phyloP scores from a whole-genome alignment of 2,797 vertebrate genomes.

The Crenichthys baileyi region DNA sequence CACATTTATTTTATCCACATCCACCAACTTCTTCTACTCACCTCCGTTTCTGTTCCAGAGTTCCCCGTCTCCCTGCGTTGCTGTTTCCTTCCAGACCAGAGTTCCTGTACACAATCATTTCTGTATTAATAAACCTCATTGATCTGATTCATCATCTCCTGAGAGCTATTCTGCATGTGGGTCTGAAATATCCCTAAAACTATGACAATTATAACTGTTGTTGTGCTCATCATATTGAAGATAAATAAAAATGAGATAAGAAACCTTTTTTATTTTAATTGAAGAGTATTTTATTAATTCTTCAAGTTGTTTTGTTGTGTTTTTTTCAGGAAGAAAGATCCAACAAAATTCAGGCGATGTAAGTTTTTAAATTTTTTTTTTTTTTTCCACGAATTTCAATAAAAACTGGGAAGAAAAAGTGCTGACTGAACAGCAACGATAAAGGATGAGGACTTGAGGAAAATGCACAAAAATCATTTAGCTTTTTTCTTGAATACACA shows the following conservation, averaged over 20 bases:
- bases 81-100: no score
- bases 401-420: not conserved
- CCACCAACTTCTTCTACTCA: no score
- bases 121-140: no score
- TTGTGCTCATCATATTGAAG: not conserved
- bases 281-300: not conserved
- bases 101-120: no score
- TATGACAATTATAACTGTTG: not conserved
- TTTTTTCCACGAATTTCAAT: not conserved
- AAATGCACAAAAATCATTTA: not conserved
- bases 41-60: no score
- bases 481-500: not conserved
- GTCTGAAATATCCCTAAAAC: no score
- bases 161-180: no score
- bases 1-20: no score
- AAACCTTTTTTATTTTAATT: not conserved
- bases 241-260: constrained; percentile 1
- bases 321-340: not conserved
- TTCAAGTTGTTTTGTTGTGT: not conserved
- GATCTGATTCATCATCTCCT: no score
- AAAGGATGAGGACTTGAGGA: not conserved
- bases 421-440: not conserved
- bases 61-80: no score
- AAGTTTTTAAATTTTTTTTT: not conserved
- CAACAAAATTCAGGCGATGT: not conserved